Base-by-base conservation (phyloP, 1,140 invertebrate species). In the Halesus radiatus region DNA sequence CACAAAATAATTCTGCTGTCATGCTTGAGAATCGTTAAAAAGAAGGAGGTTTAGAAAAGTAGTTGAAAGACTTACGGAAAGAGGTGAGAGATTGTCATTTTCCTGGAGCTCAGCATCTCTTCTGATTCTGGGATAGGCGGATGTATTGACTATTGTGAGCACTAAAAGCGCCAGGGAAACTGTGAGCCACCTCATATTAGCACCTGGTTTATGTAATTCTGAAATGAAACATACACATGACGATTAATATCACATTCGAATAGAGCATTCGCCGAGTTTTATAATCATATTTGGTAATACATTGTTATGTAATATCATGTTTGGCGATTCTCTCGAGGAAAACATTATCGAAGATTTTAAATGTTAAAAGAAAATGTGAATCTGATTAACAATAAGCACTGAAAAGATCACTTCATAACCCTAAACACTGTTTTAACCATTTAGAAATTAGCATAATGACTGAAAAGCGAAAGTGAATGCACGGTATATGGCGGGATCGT, bases 101-200 rank as follows among this genome's bases (percentile, higher is more conserved):
- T 82, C 80, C 45, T 80, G 68, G 10, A 82, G 74, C 37, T 84
- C 75, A 26, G 79, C 77, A 20, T 84, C 77, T 76, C 83, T 80
- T 56, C 73, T 80, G 10, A 76, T 53, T n/a, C 83, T 76, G 26
- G 83, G 83, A 37, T 58, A 58, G 29, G 83, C 80, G 13, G 72
- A 56, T 7, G 66, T 62, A 13, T 62, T 66, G 10, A 84, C 18
- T 23, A 75, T 62, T 6, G 80, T 20, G 22, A 80, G 60, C 50
- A 74, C 68, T 52, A 84, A 15, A 20, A 81, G 66, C 56, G 66
- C 74, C 66, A 81, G 29, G 7, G 76, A 37, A 29, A 68, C 13
- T 73, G 70, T 62, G 22, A 76, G 62, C 83, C 78, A 80, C 76
- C 80, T 84, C 83, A 80, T 82, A 60, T 64, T 80, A 20, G 75